Base-by-base conservation (phyloP, 2,888 invertebrate species). In the Tetragonisca angustula region DNA sequence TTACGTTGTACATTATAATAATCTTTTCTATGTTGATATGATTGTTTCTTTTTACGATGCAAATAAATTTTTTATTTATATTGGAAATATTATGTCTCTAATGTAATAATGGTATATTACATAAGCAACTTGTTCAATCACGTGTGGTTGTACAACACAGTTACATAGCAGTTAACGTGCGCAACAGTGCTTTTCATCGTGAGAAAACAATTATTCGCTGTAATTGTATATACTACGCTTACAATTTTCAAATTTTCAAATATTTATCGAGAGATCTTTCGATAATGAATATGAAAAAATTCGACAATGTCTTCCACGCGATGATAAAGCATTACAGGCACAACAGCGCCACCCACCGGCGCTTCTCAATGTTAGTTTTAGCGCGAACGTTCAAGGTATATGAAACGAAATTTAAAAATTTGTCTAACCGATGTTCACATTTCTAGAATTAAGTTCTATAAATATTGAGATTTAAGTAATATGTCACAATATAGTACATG, bases 301-400 rank as follows among this genome's bases (percentile, higher is more conserved):
- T 79, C 13, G 27, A 71, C 36, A 87, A 75, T 59, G 2, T 89
- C 5, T 61, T 88, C 4, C 80, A 54, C 11, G 36, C 81, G n/a
- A 43, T 67, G 27, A 59, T 71, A 3, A 62, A 70, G 9, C 73
- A 54, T 49, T 56, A 11, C 11, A 52, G 50, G 24, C 56, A 49
- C 49, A 15, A 32, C 6, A 65, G 72, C 79, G 74, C 70, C 36
- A 13, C 50, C 15, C 32, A 43, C 21, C 80, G 80, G 21, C 76
- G 61, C 3, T 27, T 43, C 19, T 24, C 62, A 11, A 56, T 70
- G 68, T 56, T 83, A 78, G 27, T 73, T 77, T 76, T 61, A n/a
- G 74, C 75, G 74, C 76, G 76, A 76, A 69, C 15, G 9, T 64
- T 71, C 36, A 52, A 84, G 87, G 88, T 88, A 86, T 50, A 69